Base-by-base conservation (phyloP, 2,888 invertebrate species). In the Myathropa florea region DNA sequence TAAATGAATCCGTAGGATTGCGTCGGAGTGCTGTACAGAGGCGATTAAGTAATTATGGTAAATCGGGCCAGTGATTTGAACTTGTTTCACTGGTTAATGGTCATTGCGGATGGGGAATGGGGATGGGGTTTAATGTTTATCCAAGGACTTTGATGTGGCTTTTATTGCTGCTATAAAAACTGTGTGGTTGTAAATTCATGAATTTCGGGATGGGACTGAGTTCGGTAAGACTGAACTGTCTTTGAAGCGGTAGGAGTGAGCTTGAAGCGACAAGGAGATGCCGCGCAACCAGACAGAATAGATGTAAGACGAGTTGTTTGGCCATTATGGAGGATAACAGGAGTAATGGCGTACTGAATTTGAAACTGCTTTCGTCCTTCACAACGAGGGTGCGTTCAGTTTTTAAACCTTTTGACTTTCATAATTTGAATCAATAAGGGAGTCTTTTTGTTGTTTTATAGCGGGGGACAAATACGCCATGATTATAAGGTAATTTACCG, bases 1-100 rank as follows among this genome's bases (percentile, higher is more conserved):
- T 73, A 75, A 75, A 57, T 36, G 57, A 75, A 75, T 75, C 64
- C 57, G 14, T 75, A 26, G 73, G 26, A 64, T 64, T 14, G 64
- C 64, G 14, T 23, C 21, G 26, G 26, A 26, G 14, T 39, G 63
- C 55, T 18, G 72, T 63, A 57, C 57, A 24, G 57, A 28, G 61
- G 61, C 28, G 63, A 63, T 75, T 75, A 64, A 64, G 55, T 65
- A 75, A 71, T 64, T 63, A 53, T n/a, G n/a, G 55, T 55, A 10
- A n/a, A 26, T 64, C 21, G 33, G 23, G 23, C 18, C 14, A 6
- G 33, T 9, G 23, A 30, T 57, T 68, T 21, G 9, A 53, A 21
- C 28, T 36, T 53, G 46, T 23, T 53, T 30, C 39, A 60, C 14
- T 39, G 28, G 39, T 28, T 26, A 59, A 28, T 9, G 59, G 59